Evolutionary conservation across 2,888 invertebrate genomes (phyloP), one percentile per base, ranked within the genome.

Genomic region (Chaetogeoica ovagalla): DNA sequence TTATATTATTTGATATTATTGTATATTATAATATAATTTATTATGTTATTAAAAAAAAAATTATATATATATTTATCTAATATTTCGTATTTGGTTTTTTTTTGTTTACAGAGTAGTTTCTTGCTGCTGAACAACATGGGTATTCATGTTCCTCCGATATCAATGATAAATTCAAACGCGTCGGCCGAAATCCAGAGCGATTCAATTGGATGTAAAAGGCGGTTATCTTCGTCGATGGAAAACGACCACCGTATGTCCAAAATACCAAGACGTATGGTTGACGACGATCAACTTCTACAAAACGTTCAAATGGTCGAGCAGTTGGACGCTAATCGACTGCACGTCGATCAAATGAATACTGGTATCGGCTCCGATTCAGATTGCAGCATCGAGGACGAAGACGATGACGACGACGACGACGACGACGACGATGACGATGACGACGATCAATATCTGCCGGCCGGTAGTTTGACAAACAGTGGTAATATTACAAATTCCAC

Each of bases 121-220:
- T 59, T 76, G 43, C 39, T 79, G 30, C 63, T 79, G 55, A 79
- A 79, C 63, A 79, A 79, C 55, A 79, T 79, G 79, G 79, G 79
- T 19, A 70, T 79, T 57, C 79, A 70, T 55, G 70, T 70, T 62
- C 57, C 70, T n/a, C 17, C 70, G 2, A 57, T 63, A 55, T 65
- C 79, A 37, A 48, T 66, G 21, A 65, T 65, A 17, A 65, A 65
- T 15, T 39, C 75, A 30, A 76, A 8, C 19, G 57, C 57, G 43
- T 68, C 66, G 30, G 59, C 59, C 23, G 75, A 76, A n/a, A 76
- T 7, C n/a, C 19, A 43, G 19, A 55, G 30, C 23, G 79, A 70
- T 21, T 69, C 69, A 21, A 62, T 37, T 23, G 69, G 52, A 13
- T 79, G 79, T 43, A 79, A 79, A 63, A 71, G 71, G 62, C 37